Evolutionary conservation across 2,888 invertebrate genomes (phyloP), one percentile per base, ranked within the genome.

Genomic region (Cephonodes hylas): DNA sequence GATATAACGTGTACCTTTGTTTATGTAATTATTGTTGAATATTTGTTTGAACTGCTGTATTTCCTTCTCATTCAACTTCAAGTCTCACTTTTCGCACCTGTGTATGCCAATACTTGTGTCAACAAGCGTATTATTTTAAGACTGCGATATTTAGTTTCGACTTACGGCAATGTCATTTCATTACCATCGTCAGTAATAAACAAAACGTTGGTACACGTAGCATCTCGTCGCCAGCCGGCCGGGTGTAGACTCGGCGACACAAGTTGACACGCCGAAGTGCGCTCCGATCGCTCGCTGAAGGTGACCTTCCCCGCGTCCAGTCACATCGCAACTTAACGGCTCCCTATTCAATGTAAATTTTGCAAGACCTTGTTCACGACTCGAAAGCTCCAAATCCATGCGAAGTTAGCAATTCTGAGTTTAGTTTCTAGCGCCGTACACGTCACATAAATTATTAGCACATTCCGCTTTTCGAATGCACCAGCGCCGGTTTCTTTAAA

Each of bases 321-420:
- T 83, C 84, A 82, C 84, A 85, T 81, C 78, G 80, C 79, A 77
- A 83, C 78, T 83, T 84, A 83, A 81, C 84, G 79, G 83, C 83
- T 84, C 79, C 80, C 84, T 80, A 89, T 91, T 91, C 85, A 89
- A 89, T 90, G 88, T 86, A 86, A 91, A 89, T 89, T 85, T 67
- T 80, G 73, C 71, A 73, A 85, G 81, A 77, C 83, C 85, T 86
- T 83, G 81, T 79, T 80, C 69, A 70, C 75, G 65, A 71, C 64
- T 73, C 64, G 59, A 59, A 64, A 76, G 73, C 70, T 78, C 71
- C 68, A 75, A 83, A 79, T 79, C 69, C 67, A 70, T 71, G 68
- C 65, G 58, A 73, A 68, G 65, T 68, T 68, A 66, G 31, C 56
- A 64, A 63, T 62, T 66, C 61, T 61, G 68, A 61, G 57, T 65